Base-by-base conservation (phyloP, 2,113 vertebrate species). In the Platysteira castanea region DNA sequence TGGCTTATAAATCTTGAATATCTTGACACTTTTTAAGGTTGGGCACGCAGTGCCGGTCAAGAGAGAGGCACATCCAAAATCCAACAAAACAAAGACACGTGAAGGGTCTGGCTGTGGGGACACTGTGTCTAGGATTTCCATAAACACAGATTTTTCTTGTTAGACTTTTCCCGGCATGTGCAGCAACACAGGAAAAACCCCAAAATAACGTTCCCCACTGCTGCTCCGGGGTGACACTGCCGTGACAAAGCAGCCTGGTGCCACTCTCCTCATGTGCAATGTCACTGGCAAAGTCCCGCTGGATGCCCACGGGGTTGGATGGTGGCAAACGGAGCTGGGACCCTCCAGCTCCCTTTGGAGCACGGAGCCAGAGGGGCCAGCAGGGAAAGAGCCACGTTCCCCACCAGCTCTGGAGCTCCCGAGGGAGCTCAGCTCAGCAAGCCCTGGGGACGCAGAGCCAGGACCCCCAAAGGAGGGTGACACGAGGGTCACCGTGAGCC, bases 141-240 rank as follows among this genome's bases (percentile, higher is more conserved):
- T 46, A 78, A 93, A 91, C 85, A 93, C 46, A 80, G 50, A 19
- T 76, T 97, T 96, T 97, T 94, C 94, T 89, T 53, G 46, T 97
- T 96, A 97, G 71, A 35, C 37, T 83, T 50, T 68, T 27, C 63
- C 41, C 47, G 79, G 68, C 19, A 22, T 39, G 67, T 59, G 77
- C 49, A 92, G 73, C 3, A 19, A 53, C 68, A 52, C 0, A 83
- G 30, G 33, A 70, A 95, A 89, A 39, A 6, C 1, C 41, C 69
- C 79, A 52, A 75, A 96, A 89, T 42, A 93, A 85, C 0, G 0
- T 52, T 59, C 39, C 28, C 33, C 75, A 19, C 15, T 87, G 77
- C 47, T 54, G 52, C 50, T 79, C 42, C 56, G 61, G 77, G 53
- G 50, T 56, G 81, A 63, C 0, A 6, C 17, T 94, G 74, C 69